phyloP scores from a whole-genome alignment of 2,113 vertebrate species.

The Oryzias curvinotus region DNA sequence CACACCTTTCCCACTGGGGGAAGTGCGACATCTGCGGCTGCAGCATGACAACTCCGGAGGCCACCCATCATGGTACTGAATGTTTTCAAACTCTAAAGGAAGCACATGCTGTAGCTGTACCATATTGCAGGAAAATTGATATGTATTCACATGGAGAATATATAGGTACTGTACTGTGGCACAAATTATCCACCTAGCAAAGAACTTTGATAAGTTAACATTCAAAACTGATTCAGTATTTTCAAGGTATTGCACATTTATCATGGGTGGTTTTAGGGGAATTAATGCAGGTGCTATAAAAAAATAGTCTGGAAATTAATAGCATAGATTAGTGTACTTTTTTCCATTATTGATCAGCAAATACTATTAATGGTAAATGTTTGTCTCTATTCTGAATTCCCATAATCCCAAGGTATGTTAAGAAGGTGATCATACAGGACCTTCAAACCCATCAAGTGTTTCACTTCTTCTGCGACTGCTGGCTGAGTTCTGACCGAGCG shows the following conservation, averaged over 20 bases:
- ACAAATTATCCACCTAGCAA: too few species aligned
- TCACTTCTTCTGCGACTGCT: conserved; percentile 78
- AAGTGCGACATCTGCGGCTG: conserved; percentile 76
- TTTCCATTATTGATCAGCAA: neutral
- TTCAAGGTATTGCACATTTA: too few species aligned
- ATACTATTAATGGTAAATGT: neutral
- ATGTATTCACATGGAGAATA: too few species aligned
- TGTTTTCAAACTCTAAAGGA: neutral
- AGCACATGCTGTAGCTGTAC: too few species aligned
- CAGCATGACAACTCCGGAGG: conserved; percentile 82
- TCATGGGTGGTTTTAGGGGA: too few species aligned
- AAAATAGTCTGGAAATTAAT: too few species aligned
- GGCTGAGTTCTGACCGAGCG: conserved; percentile 70
- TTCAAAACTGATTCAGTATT: too few species aligned
- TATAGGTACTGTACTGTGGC: too few species aligned
- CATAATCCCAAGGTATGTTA: conserved; percentile 69
- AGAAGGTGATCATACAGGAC: conserved; percentile 74
- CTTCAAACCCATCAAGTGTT: conserved; percentile 69
- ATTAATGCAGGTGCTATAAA: too few species aligned
- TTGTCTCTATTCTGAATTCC: neutral
- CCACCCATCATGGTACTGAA: conserved; percentile 78
- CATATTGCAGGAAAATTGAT: too few species aligned
- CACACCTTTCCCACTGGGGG: conserved; percentile 75
- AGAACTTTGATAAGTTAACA: too few species aligned
- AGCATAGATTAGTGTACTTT: neutral